A percentile compares a stretch with the other conserved stretches of the same genome.
phyloP scores from a whole-genome alignment of 2,113 vertebrate species.

The Tragelaphus imberbis region DNA sequence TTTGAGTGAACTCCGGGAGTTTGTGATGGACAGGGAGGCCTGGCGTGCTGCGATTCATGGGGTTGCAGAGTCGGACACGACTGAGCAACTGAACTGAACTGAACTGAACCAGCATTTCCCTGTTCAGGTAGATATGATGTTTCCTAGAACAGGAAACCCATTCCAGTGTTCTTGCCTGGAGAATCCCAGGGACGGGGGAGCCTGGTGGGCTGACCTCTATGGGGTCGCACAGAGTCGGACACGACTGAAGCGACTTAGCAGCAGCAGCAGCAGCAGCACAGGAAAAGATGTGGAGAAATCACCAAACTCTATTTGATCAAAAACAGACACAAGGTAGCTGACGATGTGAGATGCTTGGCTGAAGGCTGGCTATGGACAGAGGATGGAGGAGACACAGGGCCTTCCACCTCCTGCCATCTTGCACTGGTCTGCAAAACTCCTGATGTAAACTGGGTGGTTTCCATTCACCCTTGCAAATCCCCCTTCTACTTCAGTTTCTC shows the following conservation, averaged over 20 bases:
- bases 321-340: neutral
- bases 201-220: neutral
- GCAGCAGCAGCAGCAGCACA: too few relatives aligned
- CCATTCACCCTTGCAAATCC: neutral
- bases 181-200: neutral
- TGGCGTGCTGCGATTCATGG: too few relatives aligned
- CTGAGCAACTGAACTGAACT: too few relatives aligned
- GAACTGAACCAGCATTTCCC: neutral
- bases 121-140: neutral
- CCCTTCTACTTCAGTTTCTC: neutral
- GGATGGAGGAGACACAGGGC: neutral
- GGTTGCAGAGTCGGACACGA: too few relatives aligned
- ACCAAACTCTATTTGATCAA: neutral
- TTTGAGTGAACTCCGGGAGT: too few relatives aligned
- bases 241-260: neutral
- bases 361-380: neutral
- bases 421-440: neutral
- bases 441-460: neutral
- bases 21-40: too few relatives aligned
- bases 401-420: neutral
- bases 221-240: neutral
- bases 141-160: neutral
- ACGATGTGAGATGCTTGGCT: neutral
- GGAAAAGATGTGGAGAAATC: too few relatives aligned
- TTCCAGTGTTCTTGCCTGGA: neutral